A percentile compares a stretch with the other conserved stretches of the same genome.
These are phyloP conservation scores for Agrotis exclamationis DNA, from an alignment of 2,888 invertebrate genomes.

Conservation along the genomic window DNA sequence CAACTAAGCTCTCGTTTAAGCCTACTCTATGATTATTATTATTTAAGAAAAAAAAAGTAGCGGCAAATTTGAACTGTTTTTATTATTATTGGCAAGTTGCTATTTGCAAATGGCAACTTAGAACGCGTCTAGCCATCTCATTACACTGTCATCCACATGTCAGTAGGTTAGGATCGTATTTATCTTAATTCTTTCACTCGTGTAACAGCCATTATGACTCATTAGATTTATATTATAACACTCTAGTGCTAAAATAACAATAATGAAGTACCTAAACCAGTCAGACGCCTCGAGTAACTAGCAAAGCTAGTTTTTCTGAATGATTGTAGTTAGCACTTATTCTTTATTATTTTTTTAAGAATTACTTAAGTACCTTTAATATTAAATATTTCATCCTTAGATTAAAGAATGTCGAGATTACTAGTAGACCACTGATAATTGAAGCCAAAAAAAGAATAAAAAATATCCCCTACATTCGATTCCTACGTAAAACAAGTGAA, in stretches of 20 bases:
- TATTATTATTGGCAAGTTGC: too few species aligned
- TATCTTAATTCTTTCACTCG: conserved; percentile 21
- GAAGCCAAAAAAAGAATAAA: too few species aligned
- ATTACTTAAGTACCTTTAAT: too few species aligned
- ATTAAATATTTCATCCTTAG: too few species aligned
- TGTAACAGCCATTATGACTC: conserved; percentile 18
- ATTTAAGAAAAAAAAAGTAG: neutral
- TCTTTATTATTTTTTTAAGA: too few species aligned
- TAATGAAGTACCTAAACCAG: conserved; percentile 21
- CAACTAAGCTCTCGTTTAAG: neutral
- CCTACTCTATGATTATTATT: neutral
- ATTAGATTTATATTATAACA: conserved; percentile 24
- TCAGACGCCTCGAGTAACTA: conserved; percentile 11
- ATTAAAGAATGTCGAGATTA: too few species aligned
- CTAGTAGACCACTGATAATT: too few species aligned
- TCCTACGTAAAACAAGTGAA: too few species aligned
- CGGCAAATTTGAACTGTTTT: neutral
- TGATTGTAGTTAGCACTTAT: conserved; percentile 12
- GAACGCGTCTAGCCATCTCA: neutral
- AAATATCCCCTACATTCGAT: too few species aligned
- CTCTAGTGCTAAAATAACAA: conserved; percentile 8
- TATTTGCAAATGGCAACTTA: neutral
- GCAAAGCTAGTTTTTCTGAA: neutral
- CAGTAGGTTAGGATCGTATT: conserved; percentile 3
- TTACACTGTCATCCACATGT: conserved; percentile 17